phyloP scores from a whole-genome alignment of 2,888 invertebrate genomes.

The Lasioglossum morio region DNA sequence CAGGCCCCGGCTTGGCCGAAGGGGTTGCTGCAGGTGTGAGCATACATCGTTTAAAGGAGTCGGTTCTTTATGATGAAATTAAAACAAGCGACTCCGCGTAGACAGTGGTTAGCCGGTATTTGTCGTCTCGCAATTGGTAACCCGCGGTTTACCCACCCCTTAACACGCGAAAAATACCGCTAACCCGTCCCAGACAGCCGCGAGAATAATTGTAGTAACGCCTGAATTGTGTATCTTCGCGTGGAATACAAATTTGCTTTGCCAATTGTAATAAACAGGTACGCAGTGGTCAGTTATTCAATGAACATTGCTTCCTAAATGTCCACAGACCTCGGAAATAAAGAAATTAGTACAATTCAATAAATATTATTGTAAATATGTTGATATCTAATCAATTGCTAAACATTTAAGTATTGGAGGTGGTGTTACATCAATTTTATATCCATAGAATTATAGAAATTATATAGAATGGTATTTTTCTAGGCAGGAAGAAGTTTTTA shows the following conservation, averaged over 20 bases:
- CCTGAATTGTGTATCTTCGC: not conserved
- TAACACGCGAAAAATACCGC: slow-evolving; percentile 6
- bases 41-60: slow-evolving; percentile 76
- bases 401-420: too few relatives aligned
- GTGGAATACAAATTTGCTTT: not conserved
- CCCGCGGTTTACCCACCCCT: slow-evolving; percentile 13
- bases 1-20: slow-evolving; percentile 11
- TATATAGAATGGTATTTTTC: too few relatives aligned
- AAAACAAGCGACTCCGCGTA: slow-evolving; percentile 71
- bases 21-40: slow-evolving; percentile 68
- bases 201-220: not conserved
- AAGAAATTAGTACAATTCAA: too few relatives aligned
- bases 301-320: too few relatives aligned
- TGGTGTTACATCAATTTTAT: too few relatives aligned
- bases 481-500: too few relatives aligned
- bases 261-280: not conserved
- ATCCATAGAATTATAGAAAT: too few relatives aligned
- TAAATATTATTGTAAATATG: too few relatives aligned
- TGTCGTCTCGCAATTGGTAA: slow-evolving; percentile 55
- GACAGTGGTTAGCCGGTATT: slow-evolving; percentile 62
- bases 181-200: not conserved
- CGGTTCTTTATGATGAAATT: slow-evolving; percentile 76
- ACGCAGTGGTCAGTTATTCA: too few relatives aligned
- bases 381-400: too few relatives aligned
- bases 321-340: too few relatives aligned